These are phyloP conservation scores for Hirtodrosophila alboralis DNA, from an alignment of 2,888 invertebrate species.

Conservation along the genomic window DNA sequence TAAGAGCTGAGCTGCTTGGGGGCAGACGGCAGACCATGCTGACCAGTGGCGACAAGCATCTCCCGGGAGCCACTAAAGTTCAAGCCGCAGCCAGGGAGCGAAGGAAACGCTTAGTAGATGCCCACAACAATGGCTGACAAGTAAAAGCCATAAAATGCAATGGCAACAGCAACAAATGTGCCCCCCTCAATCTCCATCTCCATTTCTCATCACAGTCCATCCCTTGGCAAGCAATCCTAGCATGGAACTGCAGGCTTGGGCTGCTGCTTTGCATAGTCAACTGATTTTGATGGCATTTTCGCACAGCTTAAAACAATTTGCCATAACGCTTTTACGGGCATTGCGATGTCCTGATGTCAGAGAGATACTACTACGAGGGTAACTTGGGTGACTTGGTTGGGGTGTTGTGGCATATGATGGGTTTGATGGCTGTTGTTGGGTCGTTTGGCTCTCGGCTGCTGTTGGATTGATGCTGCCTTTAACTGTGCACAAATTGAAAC, in stretches of 20 bases:
- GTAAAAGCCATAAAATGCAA: conserved; percentile 78
- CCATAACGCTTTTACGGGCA: conserved; percentile 74
- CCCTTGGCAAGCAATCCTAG: background rate
- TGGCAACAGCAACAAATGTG: conserved; percentile 65
- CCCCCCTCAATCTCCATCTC: background rate
- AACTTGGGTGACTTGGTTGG: conserved; percentile 9
- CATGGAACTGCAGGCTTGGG: conserved; percentile 16
- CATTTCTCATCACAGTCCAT: no score
- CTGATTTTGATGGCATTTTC: conserved; percentile 80
- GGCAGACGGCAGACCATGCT: conserved; percentile 19
- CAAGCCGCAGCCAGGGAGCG: conserved; percentile 25
- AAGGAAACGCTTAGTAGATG: conserved; percentile 51
- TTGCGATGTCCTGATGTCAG: conserved; percentile 64
- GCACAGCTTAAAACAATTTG: conserved; percentile 78
- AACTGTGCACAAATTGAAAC: conserved; percentile 70
- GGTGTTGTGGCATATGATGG: background rate
- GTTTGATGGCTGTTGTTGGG: no score
- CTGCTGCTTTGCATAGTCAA: conserved; percentile 75
- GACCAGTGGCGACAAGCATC: conserved; percentile 37
- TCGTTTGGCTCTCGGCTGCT: no score
- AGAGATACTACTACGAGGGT: conserved; percentile 46
- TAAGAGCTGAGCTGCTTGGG: conserved; percentile 16
- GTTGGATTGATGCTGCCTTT: conserved; percentile 44
- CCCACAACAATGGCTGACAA: conserved; percentile 74
- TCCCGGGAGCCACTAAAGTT: conserved; percentile 47